phyloP scores from a whole-genome alignment of 2,113 vertebrate genomes.

The Istiophorus platypterus region DNA sequence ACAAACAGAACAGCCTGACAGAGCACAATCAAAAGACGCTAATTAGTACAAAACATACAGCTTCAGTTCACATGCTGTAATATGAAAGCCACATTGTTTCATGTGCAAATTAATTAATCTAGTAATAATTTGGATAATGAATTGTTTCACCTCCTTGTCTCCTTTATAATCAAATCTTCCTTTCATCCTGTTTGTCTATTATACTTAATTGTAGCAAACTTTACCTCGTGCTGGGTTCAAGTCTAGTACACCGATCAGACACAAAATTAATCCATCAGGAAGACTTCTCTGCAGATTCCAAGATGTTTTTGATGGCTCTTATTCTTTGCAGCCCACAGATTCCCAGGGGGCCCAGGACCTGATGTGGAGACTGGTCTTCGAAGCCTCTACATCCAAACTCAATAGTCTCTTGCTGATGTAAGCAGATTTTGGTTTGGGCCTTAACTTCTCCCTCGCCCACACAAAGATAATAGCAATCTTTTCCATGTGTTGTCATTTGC shows the following conservation, averaged over 20 bases:
- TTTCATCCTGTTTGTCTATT: slow-evolving; percentile 20
- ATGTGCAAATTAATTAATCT: slow-evolving; percentile 50
- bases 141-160: slow-evolving; percentile 42
- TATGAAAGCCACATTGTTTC: slow-evolving; percentile 5
- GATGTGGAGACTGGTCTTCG: no score
- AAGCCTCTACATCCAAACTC: no score
- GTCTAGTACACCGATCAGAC: background rate
- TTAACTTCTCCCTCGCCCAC: no score
- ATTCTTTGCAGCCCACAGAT: no score
- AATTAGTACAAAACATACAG: slow-evolving; percentile 18
- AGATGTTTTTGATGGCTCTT: no score
- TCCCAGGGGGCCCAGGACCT: no score
- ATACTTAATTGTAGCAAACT: background rate
- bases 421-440: no score
- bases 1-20: background rate
- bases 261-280: no score
- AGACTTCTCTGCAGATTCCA: no score
- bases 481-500: no score
- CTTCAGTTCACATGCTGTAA: background rate
- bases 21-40: slow-evolving; percentile 1
- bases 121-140: slow-evolving; percentile 28
- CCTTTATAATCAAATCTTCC: slow-evolving; percentile 23
- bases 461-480: no score
- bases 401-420: no score
- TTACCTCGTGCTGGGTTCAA: background rate